A percentile compares a stretch with the other conserved stretches of the same genome.
Conservation (phyloP, 2,113 vertebrate genomes). For the Apodemus speciosus region DNA sequence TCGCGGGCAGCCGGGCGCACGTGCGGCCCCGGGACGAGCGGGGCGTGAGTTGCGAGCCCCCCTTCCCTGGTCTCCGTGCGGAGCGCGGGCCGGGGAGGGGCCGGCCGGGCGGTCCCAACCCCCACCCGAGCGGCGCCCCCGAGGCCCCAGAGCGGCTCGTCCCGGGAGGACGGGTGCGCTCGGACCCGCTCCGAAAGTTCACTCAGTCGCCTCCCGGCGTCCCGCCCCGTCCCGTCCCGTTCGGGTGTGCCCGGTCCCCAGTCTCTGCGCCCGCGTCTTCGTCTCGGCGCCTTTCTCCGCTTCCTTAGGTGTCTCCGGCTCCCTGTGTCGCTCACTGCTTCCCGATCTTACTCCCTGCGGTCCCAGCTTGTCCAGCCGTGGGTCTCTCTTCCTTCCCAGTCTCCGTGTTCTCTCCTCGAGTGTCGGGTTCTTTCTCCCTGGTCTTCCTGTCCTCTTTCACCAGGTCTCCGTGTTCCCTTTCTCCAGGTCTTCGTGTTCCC, state of each 20-base stretch:
- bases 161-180: slow-evolving; percentile 69
- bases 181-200: slow-evolving; percentile 77
- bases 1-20: slow-evolving; percentile 64
- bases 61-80: neutral
- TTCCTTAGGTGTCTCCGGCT: neutral
- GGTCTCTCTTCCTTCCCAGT: neutral
- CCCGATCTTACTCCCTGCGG: neutral
- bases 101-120: neutral
- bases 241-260: slow-evolving; percentile 33
- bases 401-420: neutral
- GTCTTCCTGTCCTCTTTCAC: neutral
- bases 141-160: slow-evolving; percentile 8
- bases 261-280: neutral
- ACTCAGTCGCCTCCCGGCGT: slow-evolving; percentile 63
- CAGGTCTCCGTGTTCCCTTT: neutral
- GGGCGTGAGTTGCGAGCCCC: slow-evolving; percentile 46
- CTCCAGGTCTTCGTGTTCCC: neutral
- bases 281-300: neutral
- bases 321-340: neutral
- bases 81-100: slow-evolving; percentile 6
- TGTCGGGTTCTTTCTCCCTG: too few species aligned
- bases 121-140: neutral
- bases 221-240: slow-evolving; percentile 42
- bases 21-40: slow-evolving; percentile 69
- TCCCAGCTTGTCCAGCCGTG: neutral